Conservation (phyloP, 1,140 invertebrate genomes). For the Nylanderia fulva region DNA sequence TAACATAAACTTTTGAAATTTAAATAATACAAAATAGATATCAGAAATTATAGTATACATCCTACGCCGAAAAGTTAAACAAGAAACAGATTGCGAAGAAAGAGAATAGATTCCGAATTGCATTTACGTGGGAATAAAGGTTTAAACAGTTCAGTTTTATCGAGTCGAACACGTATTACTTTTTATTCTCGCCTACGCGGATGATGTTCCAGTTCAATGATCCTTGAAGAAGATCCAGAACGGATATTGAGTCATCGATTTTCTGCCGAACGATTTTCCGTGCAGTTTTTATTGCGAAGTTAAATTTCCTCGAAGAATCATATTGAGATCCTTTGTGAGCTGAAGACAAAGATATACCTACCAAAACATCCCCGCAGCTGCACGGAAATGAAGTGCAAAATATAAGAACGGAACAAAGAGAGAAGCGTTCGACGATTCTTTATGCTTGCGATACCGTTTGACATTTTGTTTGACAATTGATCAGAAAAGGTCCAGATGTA, state of each 20-base stretch:
- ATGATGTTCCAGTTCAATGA: conserved; percentile 30
- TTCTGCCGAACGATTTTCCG: conserved; percentile 1
- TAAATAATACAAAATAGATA: neutral
- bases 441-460: neutral
- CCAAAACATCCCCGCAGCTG: neutral
- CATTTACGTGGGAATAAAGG: neutral
- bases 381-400: neutral
- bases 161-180: neutral
- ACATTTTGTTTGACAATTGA: conserved; percentile 55
- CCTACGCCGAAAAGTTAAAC: neutral
- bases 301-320: conserved; percentile 7
- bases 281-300: conserved; percentile 13
- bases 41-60: neutral
- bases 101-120: neutral
- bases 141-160: neutral
- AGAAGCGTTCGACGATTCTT: conserved; percentile 28
- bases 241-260: conserved; percentile 54
- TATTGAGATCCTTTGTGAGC: conserved; percentile 9
- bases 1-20: neutral
- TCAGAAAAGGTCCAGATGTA: conserved; percentile 5
- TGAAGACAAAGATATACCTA: neutral
- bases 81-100: neutral
- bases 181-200: conserved; percentile 3
- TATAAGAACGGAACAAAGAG: conserved; percentile 3
- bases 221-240: neutral